Evolutionary conservation across 2,797 vertebrate genomes (phyloP), one percentile per base, ranked within the genome.

Genomic region (Florisuga fusca): DNA sequence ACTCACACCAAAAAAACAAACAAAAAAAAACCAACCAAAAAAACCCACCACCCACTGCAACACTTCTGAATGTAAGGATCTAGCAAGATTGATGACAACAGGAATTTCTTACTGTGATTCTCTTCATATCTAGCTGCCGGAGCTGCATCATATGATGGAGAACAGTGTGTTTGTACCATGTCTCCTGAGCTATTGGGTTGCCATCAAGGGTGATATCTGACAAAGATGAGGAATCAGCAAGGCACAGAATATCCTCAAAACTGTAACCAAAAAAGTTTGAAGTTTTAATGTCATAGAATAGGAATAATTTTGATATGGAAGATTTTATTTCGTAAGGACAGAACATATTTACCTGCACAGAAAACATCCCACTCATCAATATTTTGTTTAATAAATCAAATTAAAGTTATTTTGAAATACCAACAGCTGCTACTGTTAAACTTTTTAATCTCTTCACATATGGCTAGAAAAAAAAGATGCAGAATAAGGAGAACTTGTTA

Each of bases 61-160:
- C 41, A 90, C 23, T 90, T 55, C 38, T 61, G 55, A 77, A 72
- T 66, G 76, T 36, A 71, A 92, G 36, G 19, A 62, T 62, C 29
- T 61, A 78, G 4, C n/a, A 82, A 53, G 48, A 68, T 54, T 72
- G 64, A 89, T 1, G 3, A 94, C 93, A 94, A 91, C 34, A 94
- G 57, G 71, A 67, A 36, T 68, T 46, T 57, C 99, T 99, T 98
- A 99, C 99, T 94, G 99, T 99, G 98, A 99, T 98, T 96, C 99
- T 99, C 98, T 99, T 99, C 99, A 99, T 99, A 97, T 99, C 99
- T 97, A 99, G 99, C 98, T 99, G 99, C 98, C 98, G 99, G 94
- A 99, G 99, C 97, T 99, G 99, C 98, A 98, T 98, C 99, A 99
- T 99, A 98, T 99, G 99, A 98, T 99, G 99, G 95, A 99, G 98